A percentile compares a stretch with the other conserved stretches of the same genome.
These are phyloP conservation scores for Urocyon cinereoargenteus DNA, from an alignment of 2,797 vertebrate genomes.

Conservation along the genomic window DNA sequence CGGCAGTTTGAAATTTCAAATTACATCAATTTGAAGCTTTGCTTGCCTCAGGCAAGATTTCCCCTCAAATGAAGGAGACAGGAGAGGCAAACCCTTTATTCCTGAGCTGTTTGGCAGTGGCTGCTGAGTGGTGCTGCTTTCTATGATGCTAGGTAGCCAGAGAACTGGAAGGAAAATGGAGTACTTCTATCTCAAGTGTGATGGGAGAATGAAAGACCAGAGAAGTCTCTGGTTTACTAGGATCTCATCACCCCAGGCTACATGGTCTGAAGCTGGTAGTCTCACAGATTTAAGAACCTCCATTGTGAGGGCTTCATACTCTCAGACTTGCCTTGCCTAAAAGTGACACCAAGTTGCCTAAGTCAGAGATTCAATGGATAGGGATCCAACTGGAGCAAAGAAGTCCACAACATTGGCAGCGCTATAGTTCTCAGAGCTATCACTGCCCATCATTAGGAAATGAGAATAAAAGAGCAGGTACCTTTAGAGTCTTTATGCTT, in stretches of 20 bases:
- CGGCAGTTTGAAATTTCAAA: constrained; percentile 90
- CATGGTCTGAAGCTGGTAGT: neutral
- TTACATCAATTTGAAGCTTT: constrained; percentile 90
- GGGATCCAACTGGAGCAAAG: neutral
- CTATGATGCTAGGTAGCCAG: neutral
- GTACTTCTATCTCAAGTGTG: neutral
- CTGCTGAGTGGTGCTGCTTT: constrained; percentile 69
- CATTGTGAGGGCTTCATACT: neutral
- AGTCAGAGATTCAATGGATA: neutral
- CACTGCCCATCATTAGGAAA: neutral
- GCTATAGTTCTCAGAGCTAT: neutral
- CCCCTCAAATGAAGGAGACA: constrained; percentile 87
- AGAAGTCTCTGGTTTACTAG: neutral
- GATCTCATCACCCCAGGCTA: neutral
- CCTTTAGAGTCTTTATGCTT: neutral
- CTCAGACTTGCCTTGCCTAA: neutral
- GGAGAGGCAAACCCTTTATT: constrained; percentile 84
- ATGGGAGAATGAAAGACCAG: neutral
- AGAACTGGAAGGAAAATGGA: neutral
- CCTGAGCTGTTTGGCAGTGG: constrained; percentile 74
- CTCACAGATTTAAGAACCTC: neutral
- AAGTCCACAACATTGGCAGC: neutral
- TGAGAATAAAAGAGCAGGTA: neutral
- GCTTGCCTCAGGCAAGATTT: constrained; percentile 89
- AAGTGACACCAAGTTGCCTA: neutral